Evolutionary conservation across 2,797 vertebrate genomes (phyloP), one percentile per base, ranked within the genome.

Genomic region (Okamejei kenojei): DNA sequence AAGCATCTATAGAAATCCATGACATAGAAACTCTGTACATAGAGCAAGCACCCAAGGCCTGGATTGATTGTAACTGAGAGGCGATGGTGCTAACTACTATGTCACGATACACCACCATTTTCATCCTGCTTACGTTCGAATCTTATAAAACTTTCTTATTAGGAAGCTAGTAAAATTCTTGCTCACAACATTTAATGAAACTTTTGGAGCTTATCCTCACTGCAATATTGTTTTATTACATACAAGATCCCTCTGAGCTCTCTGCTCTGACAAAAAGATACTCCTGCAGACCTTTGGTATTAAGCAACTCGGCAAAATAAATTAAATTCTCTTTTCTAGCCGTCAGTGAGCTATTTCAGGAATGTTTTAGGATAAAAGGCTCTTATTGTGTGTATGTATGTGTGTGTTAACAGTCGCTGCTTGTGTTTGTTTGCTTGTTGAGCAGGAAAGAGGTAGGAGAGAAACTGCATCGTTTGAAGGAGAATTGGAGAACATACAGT

Each of bases 261-360:
- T 61, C 32, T 17, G 29, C 82, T 32, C 58, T 63, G 58, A 65
- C 68, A 91, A 84, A 86, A 26, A 74, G 71, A 10, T 9, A 54
- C 73, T 92, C 68, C 65, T 91, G 88, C 65, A 73, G 21, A 23
- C 32, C 23, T 91, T 91, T 90, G 68, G 71, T 73, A 73, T 26
- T 38, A 71, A 73, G 90, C 54, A 71, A 92, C 73, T 92, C 71
- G 54, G 71, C 90, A 76, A 23, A 92, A 88, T 45, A 73, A 68
- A 45, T 90, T 73, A 74, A 90, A 32, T 76, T 38, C 35, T 92
- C 35, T 45, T 73, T 76, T 76, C 38, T 23, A 76, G 45, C 71
- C 32, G 54, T 76, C 32, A 6, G 10, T n/a, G 71, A 74, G 71
- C 35, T 92, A 76, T 92, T 73, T 71, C 4, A 92, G 71, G 35